Evolutionary conservation across 92 coral and sea anemone species (phyloP).

Genomic region (Phenganax stokvisi): DNA sequence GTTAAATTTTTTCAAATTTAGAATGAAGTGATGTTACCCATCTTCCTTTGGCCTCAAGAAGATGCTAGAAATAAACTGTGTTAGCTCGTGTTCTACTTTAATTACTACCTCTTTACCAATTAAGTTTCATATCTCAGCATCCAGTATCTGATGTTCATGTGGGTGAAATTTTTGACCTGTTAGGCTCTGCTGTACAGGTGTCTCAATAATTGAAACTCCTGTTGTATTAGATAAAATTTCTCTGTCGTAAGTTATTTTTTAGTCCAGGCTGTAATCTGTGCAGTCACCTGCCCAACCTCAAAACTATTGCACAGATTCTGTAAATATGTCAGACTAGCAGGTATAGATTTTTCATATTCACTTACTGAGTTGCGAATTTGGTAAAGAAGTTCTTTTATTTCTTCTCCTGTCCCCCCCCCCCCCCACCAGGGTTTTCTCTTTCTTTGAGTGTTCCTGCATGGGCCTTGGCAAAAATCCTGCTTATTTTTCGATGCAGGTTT

Average conservation of each 20-base stretch:
- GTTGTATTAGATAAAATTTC: conserved; percentile 15
- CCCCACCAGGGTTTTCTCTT: not conserved
- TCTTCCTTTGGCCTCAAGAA: conserved; percentile 24
- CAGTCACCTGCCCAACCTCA: conserved; percentile 31
- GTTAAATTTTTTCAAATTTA: conserved; percentile 11
- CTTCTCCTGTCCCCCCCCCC: not conserved
- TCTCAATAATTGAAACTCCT: conserved; percentile 25
- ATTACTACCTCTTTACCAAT: conserved; percentile 17
- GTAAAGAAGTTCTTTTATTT: conserved; percentile 29
- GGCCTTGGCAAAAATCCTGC: no score
- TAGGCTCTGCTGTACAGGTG: conserved; percentile 12
- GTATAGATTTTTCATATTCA: conserved; percentile 26
- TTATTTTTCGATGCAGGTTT: no score
- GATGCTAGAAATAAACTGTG: conserved; percentile 44
- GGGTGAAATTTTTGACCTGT: not conserved
- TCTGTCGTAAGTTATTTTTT: conserved; percentile 14
- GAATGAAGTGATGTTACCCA: conserved; percentile 28
- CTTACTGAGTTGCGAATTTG: conserved; percentile 38
- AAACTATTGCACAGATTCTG: conserved; percentile 7
- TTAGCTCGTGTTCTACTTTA: conserved; percentile 11
- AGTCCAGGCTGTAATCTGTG: conserved; percentile 35
- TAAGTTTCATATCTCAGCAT: conserved; percentile 15
- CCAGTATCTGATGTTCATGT: not conserved
- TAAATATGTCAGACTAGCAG: not conserved
- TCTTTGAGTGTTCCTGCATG: not conserved